phyloP scores from a whole-genome alignment of 2,113 vertebrate species.

The Mastomys coucha region DNA sequence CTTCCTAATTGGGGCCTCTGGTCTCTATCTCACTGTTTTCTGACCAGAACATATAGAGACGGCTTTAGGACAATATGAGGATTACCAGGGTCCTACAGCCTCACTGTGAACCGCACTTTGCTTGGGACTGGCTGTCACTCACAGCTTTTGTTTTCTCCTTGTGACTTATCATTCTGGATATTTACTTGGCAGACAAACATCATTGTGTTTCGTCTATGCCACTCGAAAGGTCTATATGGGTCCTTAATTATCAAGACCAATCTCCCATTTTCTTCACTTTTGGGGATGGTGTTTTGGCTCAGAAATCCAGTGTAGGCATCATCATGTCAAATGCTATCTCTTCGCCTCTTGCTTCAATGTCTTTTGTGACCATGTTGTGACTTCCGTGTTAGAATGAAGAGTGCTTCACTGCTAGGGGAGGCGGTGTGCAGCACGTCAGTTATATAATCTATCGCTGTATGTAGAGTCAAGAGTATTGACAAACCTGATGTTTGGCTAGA shows the following conservation, averaged over 20 bases:
- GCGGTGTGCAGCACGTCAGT: neutral
- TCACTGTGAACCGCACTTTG: neutral
- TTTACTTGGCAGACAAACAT: neutral
- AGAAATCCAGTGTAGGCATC: neutral
- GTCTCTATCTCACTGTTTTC: neutral
- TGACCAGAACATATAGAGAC: neutral
- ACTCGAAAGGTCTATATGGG: neutral
- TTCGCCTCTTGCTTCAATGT: neutral
- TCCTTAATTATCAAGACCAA: neutral
- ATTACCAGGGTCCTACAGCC: neutral
- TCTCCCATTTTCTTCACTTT: neutral
- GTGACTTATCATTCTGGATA: neutral
- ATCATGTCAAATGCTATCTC: neutral
- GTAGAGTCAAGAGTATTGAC: neutral
- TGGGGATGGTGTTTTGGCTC: neutral
- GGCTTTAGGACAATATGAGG: neutral
- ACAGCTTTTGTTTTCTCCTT: neutral
- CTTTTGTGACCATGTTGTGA: neutral
- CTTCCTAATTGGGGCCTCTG: neutral
- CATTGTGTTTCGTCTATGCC: neutral
- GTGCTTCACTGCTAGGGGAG: neutral
- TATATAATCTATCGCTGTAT: neutral
- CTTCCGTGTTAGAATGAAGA: neutral
- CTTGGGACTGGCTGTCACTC: neutral
- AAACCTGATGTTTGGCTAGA: slow-evolving; percentile 26